Evolutionary conservation across 2,888 invertebrate species (phyloP).

Genomic region (Myathropa florea): DNA sequence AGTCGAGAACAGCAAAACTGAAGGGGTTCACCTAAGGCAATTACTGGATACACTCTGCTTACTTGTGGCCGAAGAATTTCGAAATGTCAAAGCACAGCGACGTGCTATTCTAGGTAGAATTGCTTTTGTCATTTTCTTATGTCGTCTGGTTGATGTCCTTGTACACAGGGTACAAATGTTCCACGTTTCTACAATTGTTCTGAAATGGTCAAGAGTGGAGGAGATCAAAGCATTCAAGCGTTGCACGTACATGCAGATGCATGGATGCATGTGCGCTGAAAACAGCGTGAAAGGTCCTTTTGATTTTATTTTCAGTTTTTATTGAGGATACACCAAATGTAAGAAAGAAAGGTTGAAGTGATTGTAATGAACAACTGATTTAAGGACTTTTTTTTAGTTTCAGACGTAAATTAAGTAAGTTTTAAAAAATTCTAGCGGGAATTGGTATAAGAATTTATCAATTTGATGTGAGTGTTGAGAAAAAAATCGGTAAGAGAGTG

Average conservation of each 20-base stretch:
- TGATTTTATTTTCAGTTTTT: neutral
- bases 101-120: constrained; percentile 22
- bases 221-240: neutral
- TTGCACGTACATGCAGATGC: neutral
- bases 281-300: neutral
- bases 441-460: too few species aligned
- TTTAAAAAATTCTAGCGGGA: too few species aligned
- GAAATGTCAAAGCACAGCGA: constrained; percentile 30
- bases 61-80: constrained; percentile 25
- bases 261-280: neutral
- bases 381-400: too few species aligned
- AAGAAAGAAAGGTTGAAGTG: too few species aligned
- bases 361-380: too few species aligned
- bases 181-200: neutral
- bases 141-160: neutral
- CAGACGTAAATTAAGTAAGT: too few species aligned
- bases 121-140: constrained; percentile 11
- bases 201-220: neutral
- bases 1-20: neutral
- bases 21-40: constrained; percentile 10
- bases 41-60: constrained; percentile 34
- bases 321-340: too few species aligned
- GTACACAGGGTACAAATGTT: neutral
- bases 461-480: too few species aligned
- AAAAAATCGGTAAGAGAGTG: too few species aligned